These are phyloP conservation scores for Phoenicopterus ruber DNA, from an alignment of 2,113 vertebrate species.

Conservation along the genomic window DNA sequence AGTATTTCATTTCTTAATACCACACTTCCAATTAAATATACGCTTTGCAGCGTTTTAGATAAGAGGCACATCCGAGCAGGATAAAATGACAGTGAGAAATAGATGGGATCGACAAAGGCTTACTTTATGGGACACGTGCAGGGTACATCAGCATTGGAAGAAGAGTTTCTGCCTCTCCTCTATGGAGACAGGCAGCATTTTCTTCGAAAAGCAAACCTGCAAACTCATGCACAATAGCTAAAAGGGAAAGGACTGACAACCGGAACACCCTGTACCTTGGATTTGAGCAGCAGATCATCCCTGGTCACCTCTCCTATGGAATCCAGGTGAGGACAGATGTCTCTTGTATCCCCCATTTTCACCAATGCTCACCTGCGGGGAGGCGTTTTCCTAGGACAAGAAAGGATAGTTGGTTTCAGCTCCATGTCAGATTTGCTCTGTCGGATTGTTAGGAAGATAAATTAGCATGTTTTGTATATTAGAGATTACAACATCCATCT, in stretches of 20 bases:
- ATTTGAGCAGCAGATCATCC: slow-evolving; percentile 92
- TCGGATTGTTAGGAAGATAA: background rate
- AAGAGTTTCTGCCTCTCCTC: background rate
- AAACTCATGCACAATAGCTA: background rate
- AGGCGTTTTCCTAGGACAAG: background rate
- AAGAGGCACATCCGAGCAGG: background rate
- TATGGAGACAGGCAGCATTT: background rate
- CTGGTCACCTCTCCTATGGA: slow-evolving; percentile 95
- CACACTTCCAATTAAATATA: background rate
- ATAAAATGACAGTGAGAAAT: background rate
- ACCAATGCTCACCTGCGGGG: background rate
- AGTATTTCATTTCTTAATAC: background rate
- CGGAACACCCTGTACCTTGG: slow-evolving; percentile 79
- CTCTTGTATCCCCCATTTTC: slow-evolving; percentile 83
- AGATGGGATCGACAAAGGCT: background rate
- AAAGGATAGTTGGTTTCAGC: background rate
- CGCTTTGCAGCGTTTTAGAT: background rate
- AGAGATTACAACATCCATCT: background rate
- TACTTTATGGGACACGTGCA: background rate
- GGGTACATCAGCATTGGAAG: background rate
- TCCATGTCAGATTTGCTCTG: background rate
- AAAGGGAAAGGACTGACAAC: background rate
- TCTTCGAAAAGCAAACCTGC: background rate
- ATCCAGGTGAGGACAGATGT: slow-evolving; percentile 90
- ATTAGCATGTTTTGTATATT: background rate